phyloP scores from a whole-genome alignment of 2,113 vertebrate genomes.

The Furnarius figulus region DNA sequence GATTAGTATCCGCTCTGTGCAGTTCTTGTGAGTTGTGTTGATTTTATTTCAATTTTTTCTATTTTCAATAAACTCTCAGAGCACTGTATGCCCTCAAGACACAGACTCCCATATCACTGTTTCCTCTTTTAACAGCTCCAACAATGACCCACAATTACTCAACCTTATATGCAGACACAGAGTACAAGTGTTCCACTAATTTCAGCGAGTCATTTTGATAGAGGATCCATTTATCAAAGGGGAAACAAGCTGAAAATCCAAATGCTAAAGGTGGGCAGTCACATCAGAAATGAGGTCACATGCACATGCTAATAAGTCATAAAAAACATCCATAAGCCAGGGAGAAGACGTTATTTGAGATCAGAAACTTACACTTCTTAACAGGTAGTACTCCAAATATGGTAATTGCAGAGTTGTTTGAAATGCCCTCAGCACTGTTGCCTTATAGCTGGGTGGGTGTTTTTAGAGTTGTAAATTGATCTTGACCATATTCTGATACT shows the following conservation, averaged over 20 bases:
- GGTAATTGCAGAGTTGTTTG: neutral
- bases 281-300: neutral
- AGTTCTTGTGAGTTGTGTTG: neutral
- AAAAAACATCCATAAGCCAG: neutral
- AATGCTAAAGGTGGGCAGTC: neutral
- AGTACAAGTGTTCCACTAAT: neutral
- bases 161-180: accelerated
- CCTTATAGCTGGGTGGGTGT: neutral
- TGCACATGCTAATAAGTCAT: neutral
- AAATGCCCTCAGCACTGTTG: neutral
- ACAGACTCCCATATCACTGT: neutral
- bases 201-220: neutral
- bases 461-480: neutral
- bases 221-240: neutral
- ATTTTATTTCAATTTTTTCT: neutral
- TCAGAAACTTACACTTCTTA: neutral
- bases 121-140: neutral
- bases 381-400: accelerated
- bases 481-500: neutral
- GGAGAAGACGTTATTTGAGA: neutral
- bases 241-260: neutral
- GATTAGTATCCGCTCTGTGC: neutral
- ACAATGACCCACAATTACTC: neutral
- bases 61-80: neutral
- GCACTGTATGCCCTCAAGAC: neutral